phyloP scores from a whole-genome alignment of 1,140 invertebrate species.

The Drosophila sucinea region DNA sequence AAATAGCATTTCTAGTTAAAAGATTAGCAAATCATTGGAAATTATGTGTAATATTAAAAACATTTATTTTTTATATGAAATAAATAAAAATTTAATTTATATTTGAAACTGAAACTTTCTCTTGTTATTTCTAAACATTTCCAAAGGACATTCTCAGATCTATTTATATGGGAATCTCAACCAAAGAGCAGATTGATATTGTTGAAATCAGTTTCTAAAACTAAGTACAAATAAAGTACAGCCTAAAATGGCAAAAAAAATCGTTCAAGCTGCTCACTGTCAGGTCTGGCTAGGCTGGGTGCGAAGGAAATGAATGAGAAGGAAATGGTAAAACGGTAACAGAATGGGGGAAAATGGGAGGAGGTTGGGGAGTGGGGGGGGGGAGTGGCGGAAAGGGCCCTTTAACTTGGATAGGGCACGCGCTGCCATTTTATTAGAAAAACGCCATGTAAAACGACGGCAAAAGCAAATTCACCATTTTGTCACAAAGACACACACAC shows the following conservation, averaged over 20 bases:
- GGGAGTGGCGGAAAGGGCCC: not conserved
- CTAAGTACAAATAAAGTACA: conserved; percentile 2
- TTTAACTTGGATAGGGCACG: conserved; percentile 35
- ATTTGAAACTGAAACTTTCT: too few species aligned
- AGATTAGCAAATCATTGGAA: too few species aligned
- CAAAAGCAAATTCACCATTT: conserved; percentile 73
- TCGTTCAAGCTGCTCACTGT: not conserved
- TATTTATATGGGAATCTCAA: too few species aligned
- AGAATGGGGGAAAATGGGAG: not conserved
- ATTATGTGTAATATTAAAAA: too few species aligned
- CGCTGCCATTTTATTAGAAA: conserved; percentile 79
- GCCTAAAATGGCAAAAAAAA: not conserved
- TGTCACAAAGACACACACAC: conserved; percentile 55
- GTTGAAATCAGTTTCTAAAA: too few species aligned
- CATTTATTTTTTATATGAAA: too few species aligned
- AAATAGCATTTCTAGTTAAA: too few species aligned
- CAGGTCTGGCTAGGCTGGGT: conserved; percentile 2
- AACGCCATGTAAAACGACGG: conserved; percentile 70
- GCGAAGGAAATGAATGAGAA: conserved; percentile 1
- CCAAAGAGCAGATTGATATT: too few species aligned
- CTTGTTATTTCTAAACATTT: too few species aligned
- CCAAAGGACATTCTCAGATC: too few species aligned
- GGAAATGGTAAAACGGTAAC: not conserved
- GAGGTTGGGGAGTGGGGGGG: not conserved
- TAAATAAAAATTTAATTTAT: too few species aligned